A percentile compares a stretch with the other conserved stretches of the same genome.
Conservation (phyloP, 2,888 invertebrate species). For the Agrotis ipsilon region DNA sequence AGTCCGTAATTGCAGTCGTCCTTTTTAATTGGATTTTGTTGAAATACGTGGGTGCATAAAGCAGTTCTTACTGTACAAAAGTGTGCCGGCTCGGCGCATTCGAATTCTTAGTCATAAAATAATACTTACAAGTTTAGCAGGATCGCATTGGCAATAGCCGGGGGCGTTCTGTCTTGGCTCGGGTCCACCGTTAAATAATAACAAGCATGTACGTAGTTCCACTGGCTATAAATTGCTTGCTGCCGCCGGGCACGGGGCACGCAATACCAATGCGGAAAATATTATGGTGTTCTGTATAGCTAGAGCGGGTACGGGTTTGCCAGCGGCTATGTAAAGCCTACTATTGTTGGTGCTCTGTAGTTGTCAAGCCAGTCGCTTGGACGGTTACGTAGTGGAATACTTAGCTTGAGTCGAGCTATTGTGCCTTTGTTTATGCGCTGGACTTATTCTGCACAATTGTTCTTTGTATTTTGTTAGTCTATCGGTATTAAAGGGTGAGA, state of each 20-base stretch:
- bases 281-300: conserved; percentile 70
- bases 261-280: conserved; percentile 91
- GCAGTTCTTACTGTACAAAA: conserved; percentile 40
- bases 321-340: conserved; percentile 76
- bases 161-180: conserved; percentile 80
- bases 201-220: conserved; percentile 82
- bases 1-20: conserved; percentile 33
- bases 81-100: conserved; percentile 54
- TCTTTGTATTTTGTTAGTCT: conserved; percentile 6
- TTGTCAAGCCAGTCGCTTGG: conserved; percentile 65
- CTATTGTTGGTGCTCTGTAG: conserved; percentile 75
- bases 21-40: conserved; percentile 50
- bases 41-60: conserved; percentile 34
- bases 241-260: conserved; percentile 89
- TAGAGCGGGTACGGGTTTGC: conserved; percentile 70
- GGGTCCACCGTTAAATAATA: conserved; percentile 86
- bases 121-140: conserved; percentile 80
- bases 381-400: conserved; percentile 57
- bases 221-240: conserved; percentile 88
- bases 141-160: conserved; percentile 82
- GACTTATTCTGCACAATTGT: conserved; percentile 26
- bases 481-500: background rate
- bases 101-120: conserved; percentile 73
- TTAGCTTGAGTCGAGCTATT: conserved; percentile 38
- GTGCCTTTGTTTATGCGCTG: conserved; percentile 50